Conservation (phyloP, 2,797 vertebrate species). For the Okamejei kenojei region DNA sequence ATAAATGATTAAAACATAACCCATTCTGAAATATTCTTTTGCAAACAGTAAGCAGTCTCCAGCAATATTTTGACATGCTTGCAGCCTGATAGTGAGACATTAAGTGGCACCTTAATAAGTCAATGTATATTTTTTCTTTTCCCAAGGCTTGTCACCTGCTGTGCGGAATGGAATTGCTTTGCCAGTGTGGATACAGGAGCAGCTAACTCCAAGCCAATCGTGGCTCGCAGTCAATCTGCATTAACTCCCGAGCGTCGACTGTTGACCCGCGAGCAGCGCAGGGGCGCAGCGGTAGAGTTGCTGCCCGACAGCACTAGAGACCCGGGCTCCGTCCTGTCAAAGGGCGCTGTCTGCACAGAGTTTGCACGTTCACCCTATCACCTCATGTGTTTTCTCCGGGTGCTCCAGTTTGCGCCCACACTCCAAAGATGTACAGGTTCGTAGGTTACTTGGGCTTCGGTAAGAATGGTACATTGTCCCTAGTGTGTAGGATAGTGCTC, state of each 20-base stretch:
- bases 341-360: no score
- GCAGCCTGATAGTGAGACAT: background rate
- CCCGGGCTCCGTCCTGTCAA: no score
- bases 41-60: slow-evolving; percentile 25
- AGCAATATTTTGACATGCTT: slow-evolving; percentile 29
- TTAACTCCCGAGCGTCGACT: slow-evolving; percentile 4
- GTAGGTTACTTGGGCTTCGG: no score
- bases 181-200: background rate
- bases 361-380: no score
- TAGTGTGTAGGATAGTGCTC: no score
- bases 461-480: no score
- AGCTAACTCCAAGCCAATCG: background rate
- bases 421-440: no score
- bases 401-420: no score
- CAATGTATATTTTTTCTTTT: slow-evolving; percentile 18
- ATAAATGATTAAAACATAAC: slow-evolving; percentile 33
- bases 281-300: no score
- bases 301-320: no score
- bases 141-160: background rate
- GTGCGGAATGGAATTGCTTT: slow-evolving; percentile 27
- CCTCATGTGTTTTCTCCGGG: no score
- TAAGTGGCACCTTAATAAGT: slow-evolving; percentile 12
- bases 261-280: background rate
- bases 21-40: slow-evolving; percentile 30
- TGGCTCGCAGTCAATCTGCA: background rate